These are phyloP conservation scores for Ladona fulva DNA, from an alignment of 1,140 invertebrate genomes.

Conservation along the genomic window DNA sequence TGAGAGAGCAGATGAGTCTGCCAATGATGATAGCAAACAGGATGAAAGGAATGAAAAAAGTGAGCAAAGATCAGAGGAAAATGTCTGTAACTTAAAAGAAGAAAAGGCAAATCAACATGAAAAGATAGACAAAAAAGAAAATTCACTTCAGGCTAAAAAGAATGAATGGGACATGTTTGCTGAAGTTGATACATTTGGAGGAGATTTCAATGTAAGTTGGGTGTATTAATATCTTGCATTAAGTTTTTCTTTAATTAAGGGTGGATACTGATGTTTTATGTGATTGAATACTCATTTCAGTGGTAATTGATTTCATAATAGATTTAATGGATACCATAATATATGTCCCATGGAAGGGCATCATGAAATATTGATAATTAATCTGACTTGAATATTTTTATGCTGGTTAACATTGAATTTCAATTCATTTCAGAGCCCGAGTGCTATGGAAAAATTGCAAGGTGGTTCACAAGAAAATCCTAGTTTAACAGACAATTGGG, in stretches of 20 bases:
- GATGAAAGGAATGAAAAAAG: constrained; percentile 28
- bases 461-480: constrained; percentile 71
- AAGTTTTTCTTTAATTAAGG: no score
- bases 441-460: constrained; percentile 41
- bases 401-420: constrained; percentile 5
- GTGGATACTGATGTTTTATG: no score
- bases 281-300: no score
- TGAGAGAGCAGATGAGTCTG: constrained; percentile 24
- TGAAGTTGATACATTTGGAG: constrained; percentile 77
- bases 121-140: constrained; percentile 30
- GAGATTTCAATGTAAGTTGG: constrained; percentile 69
- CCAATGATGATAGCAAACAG: constrained; percentile 25
- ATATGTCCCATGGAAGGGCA: not conserved
- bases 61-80: constrained; percentile 28
- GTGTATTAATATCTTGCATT: not conserved
- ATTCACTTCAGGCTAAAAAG: constrained; percentile 26
- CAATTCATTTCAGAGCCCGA: constrained; percentile 57
- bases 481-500: constrained; percentile 96
- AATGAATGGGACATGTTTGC: constrained; percentile 80
- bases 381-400: constrained; percentile 21
- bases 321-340: constrained; percentile 12
- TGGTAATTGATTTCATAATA: no score
- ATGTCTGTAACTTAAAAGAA: constrained; percentile 14
- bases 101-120: constrained; percentile 24
- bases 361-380: not conserved